Conservation (phyloP, 2,113 vertebrate genomes). For the Siphamia tubifer region DNA sequence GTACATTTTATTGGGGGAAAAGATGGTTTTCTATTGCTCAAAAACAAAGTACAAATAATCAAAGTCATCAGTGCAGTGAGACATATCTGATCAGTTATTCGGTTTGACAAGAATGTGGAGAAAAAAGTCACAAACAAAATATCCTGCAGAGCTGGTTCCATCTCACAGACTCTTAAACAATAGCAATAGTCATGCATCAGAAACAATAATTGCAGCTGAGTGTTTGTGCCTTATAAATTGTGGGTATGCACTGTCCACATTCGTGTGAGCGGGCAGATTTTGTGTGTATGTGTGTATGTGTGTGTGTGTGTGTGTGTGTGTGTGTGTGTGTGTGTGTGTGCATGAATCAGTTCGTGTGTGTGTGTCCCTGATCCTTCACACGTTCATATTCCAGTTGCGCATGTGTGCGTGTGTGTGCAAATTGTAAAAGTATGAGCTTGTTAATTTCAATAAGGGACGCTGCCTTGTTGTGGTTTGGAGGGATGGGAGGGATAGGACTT, state of each 20-base stretch:
- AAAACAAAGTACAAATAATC: conserved; percentile 8
- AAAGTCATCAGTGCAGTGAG: conserved; percentile 14
- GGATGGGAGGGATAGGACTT: conserved; percentile 67
- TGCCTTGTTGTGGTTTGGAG: conserved; percentile 82
- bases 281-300: conserved; percentile 12
- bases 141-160: conserved; percentile 45
- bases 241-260: conserved; percentile 49
- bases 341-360: conserved; percentile 35
- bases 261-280: conserved; percentile 34
- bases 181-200: conserved; percentile 70
- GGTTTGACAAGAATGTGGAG: conserved; percentile 24
- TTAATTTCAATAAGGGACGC: conserved; percentile 79
- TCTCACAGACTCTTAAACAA: conserved; percentile 65
- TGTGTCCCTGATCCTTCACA: conserved; percentile 35
- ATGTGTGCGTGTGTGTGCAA: conserved; percentile 71
- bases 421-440: conserved; percentile 82
- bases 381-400: conserved; percentile 40
- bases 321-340: background rate
- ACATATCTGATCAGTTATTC: conserved; percentile 29
- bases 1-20: background rate
- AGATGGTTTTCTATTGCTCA: background rate
- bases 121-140: conserved; percentile 44
- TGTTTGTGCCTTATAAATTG: conserved; percentile 62
- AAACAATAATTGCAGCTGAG: conserved; percentile 60
- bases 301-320: conserved; percentile 26